Conservation (phyloP, 64 coral and sea anemone species). For the Cladopsammia gracilis region DNA sequence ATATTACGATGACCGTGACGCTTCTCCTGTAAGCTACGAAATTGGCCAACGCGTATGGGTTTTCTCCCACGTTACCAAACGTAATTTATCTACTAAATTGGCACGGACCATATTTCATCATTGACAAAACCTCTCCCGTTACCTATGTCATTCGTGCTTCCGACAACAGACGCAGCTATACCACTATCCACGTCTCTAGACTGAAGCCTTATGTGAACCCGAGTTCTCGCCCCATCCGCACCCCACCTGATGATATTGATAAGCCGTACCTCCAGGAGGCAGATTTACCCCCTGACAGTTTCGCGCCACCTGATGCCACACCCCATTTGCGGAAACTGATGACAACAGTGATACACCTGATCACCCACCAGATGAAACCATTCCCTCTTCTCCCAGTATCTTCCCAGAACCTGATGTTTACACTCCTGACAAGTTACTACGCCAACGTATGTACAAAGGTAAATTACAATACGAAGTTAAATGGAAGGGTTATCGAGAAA, state of each 20-base stretch:
- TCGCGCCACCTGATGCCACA: not conserved
- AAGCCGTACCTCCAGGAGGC: not conserved
- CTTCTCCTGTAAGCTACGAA: not conserved
- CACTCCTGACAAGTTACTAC: not conserved
- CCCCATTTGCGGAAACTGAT: not conserved
- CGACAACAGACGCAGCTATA: conserved; percentile 33
- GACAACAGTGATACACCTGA: no score
- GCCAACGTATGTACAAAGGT: not conserved
- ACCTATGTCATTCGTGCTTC: conserved; percentile 19
- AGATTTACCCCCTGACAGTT: not conserved
- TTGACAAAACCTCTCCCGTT: conserved; percentile 51
- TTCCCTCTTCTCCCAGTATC: no score
- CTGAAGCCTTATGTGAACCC: conserved; percentile 58
- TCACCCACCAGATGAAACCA: no score
- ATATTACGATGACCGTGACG: no score
- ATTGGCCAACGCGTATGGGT: conserved; percentile 58
- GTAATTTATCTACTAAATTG: conserved; percentile 35
- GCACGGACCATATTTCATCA: conserved; percentile 58
- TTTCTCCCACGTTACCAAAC: conserved; percentile 1
- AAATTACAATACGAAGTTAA: not conserved
- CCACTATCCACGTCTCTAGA: conserved; percentile 47
- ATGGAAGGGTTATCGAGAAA: conserved; percentile 35
- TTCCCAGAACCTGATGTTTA: not conserved
- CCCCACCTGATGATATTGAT: not conserved
- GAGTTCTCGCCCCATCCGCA: not conserved